Evolutionary conservation across 2,888 invertebrate genomes (phyloP).

Genomic region (Drosophila melanosoma): DNA sequence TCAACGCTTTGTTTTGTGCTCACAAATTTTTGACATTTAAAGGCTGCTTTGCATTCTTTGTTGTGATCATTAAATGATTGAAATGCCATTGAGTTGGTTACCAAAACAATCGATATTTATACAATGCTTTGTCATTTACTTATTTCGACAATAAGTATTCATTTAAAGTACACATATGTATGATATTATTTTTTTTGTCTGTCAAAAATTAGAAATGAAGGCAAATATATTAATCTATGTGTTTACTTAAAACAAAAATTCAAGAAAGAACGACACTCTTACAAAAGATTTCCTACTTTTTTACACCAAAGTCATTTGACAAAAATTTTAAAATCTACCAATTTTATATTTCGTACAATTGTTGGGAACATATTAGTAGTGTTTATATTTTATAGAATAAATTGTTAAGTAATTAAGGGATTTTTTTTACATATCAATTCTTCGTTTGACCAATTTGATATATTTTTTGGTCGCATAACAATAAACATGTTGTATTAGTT

Average conservation of each 20-base stretch:
- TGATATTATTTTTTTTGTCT: neutral
- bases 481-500: neutral
- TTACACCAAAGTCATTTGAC: neutral
- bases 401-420: neutral
- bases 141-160: neutral
- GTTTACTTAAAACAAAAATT: neutral
- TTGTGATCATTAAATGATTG: slow-evolving; percentile 18
- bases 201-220: neutral
- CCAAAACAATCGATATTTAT: neutral
- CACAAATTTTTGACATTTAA: slow-evolving; percentile 70
- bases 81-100: slow-evolving; percentile 28
- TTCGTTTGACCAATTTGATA: neutral
- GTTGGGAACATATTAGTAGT: too few relatives aligned
- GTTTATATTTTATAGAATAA: neutral
- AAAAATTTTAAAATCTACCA: fast-evolving
- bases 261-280: neutral
- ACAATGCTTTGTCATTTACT: neutral
- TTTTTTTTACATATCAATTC: neutral
- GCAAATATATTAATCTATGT: neutral
- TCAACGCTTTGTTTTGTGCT: slow-evolving; percentile 39
- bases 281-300: neutral
- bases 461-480: neutral
- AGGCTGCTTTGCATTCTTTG: slow-evolving; percentile 29
- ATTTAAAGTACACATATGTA: neutral
- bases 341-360: neutral